Base-by-base conservation (phyloP, 2,797 vertebrate genomes). In the Tolypeutes matacus region DNA sequence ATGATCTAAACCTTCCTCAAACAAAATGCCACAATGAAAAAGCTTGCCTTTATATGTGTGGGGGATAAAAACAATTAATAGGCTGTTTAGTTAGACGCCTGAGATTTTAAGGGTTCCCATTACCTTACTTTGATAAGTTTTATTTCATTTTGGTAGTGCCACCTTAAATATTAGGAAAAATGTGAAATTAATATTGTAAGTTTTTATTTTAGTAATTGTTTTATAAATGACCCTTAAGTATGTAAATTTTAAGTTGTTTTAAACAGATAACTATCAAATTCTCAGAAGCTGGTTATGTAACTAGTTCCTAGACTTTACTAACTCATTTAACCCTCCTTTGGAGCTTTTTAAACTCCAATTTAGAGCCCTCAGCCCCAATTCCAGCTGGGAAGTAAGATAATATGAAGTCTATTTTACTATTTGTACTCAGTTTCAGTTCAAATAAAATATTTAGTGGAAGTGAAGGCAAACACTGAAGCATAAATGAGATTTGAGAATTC, bases 1-100 rank as follows among this genome's bases (percentile, higher is more conserved):
- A 72, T 93, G 39, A 96, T 81, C 94, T 86, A 95, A 93, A 93
- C 31, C 87, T 93, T 96, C 93, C 67, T 95, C 62, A 82, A 95
- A 87, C 58, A 65, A 95, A 95, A 92, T 46, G 46, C 86, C 82
- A 92, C 81, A 97, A 93, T 60, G 92, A 67, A 93, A 96, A 89
- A 25, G 51, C 80, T 64, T 96, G 27, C 77, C 64, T 92, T 94
- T 95, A 69, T n/a, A 86, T 21, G 77, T 12, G n/a, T 14, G 64
- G 2, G 39, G 81, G 39, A 29, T 56, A 13, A 34, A 86, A 53
- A 78, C 60, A 96, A 94, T 56, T 91, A 86, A 92, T 18, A 92
- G 15, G 21, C 13, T 95, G 56, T 94, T 93, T 94, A 29, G 46
- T 85, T 89, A 97, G 88, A 96, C 96, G 92, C 72, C 58, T 94